A percentile compares a stretch with the other conserved stretches of the same genome.
Conservation (phyloP, 2,797 vertebrate genomes). For the Acestrorhynchus altus region DNA sequence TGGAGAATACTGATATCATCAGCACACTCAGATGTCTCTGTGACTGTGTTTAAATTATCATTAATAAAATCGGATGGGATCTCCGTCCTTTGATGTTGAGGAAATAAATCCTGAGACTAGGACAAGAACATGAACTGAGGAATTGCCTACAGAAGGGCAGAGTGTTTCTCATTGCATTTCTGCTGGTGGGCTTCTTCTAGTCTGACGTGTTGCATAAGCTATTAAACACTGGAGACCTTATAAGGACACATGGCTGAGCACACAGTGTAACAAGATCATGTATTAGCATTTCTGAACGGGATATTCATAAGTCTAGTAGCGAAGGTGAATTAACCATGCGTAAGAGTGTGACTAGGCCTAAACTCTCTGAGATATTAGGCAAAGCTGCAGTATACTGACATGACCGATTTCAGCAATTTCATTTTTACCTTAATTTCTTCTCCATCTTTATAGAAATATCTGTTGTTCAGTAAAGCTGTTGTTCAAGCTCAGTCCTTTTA, state of each 20-base stretch:
- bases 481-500: not conserved
- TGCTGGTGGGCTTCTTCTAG: slow-evolving; percentile 35
- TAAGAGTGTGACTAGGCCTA: slow-evolving; percentile 5
- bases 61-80: slow-evolving; percentile 25
- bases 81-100: slow-evolving; percentile 15
- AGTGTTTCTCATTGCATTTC: slow-evolving; percentile 21
- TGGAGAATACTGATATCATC: slow-evolving; percentile 34
- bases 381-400: not conserved
- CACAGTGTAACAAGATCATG: slow-evolving; percentile 7
- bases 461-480: not conserved
- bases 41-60: slow-evolving; percentile 32
- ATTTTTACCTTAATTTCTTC: not conserved
- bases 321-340: slow-evolving; percentile 1
- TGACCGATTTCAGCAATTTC: not conserved
- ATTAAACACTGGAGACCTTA: slow-evolving; percentile 41
- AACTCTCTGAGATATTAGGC: not conserved
- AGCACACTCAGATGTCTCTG: slow-evolving; percentile 31
- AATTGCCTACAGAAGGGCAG: slow-evolving; percentile 22
- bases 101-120: slow-evolving; percentile 4
- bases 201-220: slow-evolving; percentile 46
- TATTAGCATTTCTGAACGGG: slow-evolving; percentile 35
- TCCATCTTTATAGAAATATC: not conserved
- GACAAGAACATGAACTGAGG: slow-evolving; percentile 9
- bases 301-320: slow-evolving; percentile 31
- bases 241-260: slow-evolving; percentile 36